Conservation (phyloP, 2,888 invertebrate species). For the Xestobium rufovillosum region DNA sequence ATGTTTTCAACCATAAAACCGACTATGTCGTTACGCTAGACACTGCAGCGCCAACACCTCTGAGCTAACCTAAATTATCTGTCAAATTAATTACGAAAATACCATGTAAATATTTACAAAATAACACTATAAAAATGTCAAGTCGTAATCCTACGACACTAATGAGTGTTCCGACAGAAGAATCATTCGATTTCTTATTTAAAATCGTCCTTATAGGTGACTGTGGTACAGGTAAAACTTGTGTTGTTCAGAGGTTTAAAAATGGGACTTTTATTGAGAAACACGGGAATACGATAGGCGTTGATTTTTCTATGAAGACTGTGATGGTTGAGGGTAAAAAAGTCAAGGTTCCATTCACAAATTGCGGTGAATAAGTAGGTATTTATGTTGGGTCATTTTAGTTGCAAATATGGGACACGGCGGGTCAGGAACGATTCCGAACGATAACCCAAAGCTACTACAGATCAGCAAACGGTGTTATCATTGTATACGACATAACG, state of each 20-base stretch:
- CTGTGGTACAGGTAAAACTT: slow-evolving; percentile 87
- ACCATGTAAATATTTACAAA: slow-evolving; percentile 5
- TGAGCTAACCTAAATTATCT: no score
- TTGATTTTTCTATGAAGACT: slow-evolving; percentile 98
- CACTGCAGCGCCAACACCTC: no score
- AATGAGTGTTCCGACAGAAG: slow-evolving; percentile 66
- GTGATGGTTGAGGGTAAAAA: slow-evolving; percentile 87
- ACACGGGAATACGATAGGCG: slow-evolving; percentile 95
- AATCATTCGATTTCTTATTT: slow-evolving; percentile 87
- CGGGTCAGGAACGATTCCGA: slow-evolving; percentile 92
- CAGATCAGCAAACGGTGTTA: slow-evolving; percentile 93
- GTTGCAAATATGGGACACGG: slow-evolving; percentile 96
- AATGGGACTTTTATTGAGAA: slow-evolving; percentile 92
- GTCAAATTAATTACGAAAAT: no score
- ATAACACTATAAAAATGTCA: slow-evolving; percentile 49
- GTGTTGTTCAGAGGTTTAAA: slow-evolving; percentile 91
- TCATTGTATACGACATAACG: slow-evolving; percentile 95
- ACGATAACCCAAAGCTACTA: slow-evolving; percentile 97
- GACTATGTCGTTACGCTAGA: no score
- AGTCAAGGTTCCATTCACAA: slow-evolving; percentile 67
- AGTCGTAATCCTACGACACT: slow-evolving; percentile 68
- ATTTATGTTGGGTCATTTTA: slow-evolving; percentile 38
- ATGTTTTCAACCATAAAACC: no score
- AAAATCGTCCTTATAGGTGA: slow-evolving; percentile 93
- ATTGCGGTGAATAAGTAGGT: slow-evolving; percentile 1